Evolutionary conservation across 2,797 vertebrate genomes (phyloP).

Genomic region (Jordanella pulchra): DNA sequence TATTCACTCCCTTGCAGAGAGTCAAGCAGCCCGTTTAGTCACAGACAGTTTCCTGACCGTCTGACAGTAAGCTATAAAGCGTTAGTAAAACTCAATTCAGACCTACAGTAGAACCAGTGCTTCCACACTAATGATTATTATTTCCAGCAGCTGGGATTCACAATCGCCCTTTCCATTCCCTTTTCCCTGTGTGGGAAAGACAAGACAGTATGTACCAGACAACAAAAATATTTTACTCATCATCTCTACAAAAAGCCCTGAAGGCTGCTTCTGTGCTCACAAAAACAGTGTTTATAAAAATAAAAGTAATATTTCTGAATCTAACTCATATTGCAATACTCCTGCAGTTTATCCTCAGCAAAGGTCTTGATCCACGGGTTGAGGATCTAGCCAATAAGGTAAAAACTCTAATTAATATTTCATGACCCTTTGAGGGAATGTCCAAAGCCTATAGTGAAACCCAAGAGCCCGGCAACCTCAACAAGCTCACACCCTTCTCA

Average conservation of each 20-base stretch:
- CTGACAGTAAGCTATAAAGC: background rate
- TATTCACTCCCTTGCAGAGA: background rate
- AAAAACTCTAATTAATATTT: constrained; percentile 7
- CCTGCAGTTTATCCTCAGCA: background rate
- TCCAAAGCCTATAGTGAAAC: constrained; percentile 19
- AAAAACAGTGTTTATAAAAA: background rate
- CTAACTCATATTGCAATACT: background rate
- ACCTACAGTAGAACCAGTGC: background rate
- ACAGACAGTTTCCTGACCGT: background rate
- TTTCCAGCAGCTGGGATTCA: background rate
- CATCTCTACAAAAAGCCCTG: background rate
- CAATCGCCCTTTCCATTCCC: background rate
- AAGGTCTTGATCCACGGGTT: constrained; percentile 5
- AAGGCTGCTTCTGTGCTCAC: background rate
- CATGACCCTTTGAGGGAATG: background rate
- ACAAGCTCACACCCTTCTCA: background rate
- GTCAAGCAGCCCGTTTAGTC: background rate
- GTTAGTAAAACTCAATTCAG: background rate
- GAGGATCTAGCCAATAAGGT: background rate
- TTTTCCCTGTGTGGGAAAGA: background rate
- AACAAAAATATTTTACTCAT: background rate
- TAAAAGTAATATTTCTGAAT: background rate
- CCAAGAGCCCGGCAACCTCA: background rate
- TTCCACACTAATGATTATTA: background rate
- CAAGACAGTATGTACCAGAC: background rate